These are phyloP conservation scores for Parazoanthus atlanticus DNA, from an alignment of 92 coral and sea anemone species.

Conservation along the genomic window DNA sequence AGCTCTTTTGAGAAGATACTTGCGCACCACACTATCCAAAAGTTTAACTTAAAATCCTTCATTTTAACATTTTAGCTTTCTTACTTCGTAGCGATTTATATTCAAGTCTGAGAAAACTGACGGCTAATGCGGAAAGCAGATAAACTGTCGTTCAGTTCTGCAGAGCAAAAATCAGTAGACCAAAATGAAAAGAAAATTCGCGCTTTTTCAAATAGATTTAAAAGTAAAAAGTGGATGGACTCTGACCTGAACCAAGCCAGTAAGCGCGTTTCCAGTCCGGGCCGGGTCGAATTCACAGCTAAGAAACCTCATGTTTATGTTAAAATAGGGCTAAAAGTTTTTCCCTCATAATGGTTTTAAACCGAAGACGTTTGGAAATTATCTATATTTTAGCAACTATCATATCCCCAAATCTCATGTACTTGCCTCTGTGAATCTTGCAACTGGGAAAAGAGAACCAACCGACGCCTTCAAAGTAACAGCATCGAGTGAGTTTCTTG, in stretches of 20 bases:
- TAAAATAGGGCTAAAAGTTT: too few relatives aligned
- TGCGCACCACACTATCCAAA: not conserved
- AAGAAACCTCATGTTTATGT: not conserved
- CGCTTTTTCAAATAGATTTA: not conserved
- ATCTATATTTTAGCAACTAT: too few relatives aligned
- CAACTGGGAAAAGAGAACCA: not conserved
- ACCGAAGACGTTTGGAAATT: too few relatives aligned
- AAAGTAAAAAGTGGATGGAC: not conserved
- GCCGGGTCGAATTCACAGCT: not conserved
- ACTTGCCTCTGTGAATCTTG: not conserved
- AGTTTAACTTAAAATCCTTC: not conserved
- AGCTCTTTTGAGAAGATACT: not conserved
- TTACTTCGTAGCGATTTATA: not conserved
- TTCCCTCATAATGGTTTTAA: too few relatives aligned
- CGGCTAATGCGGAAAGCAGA: not conserved
- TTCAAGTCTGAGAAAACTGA: not conserved
- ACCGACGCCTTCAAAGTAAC: not conserved
- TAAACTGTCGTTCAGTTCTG: too few relatives aligned
- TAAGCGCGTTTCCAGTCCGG: not conserved
- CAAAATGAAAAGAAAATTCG: too few relatives aligned
- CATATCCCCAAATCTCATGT: not conserved
- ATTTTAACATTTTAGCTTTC: not conserved
- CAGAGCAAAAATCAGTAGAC: not conserved
- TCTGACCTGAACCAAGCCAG: too few relatives aligned
- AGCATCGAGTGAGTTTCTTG: not conserved